Base-by-base conservation (phyloP, 2,888 invertebrate genomes). In the Neelides folsomi region DNA sequence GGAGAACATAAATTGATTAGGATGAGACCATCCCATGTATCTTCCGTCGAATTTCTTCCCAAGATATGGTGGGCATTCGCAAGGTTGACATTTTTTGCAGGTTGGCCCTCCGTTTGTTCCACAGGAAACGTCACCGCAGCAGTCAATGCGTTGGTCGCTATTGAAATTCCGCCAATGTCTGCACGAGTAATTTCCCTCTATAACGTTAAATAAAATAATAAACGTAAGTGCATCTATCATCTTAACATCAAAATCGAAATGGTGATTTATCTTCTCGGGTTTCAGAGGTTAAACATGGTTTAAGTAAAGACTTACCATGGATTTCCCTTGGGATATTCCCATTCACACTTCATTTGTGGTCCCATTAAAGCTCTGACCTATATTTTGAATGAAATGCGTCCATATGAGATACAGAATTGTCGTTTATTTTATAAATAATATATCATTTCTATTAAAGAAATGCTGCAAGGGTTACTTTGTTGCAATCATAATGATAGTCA, bases 11-110 rank as follows among this genome's bases (percentile, higher is more conserved):
- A 59, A 54, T 13, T 48, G 47, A 12, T 45, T 37, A 6, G 60
- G 58, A 47, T 63, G 56, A 9, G 59, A 51, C 63, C 63, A 63
- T 9, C 58, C 59, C 63, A 63, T 59, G 49, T 63, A 63, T 27
- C 62, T 41, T 6, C 54, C 54, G 12, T 57, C 59, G 35, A 49
- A 62, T 16, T 38, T 52, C 38, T 57, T 53, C 8, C 62, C 63
- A 38, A 60, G 41, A 37, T 63, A 63, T 4, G 63, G 63, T 7
- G 63, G 60, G 49, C 57, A 59, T 37, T 60, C 63, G 47, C 58
- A 58, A 2, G 52, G 44, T 18, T 47, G 43, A 7, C 48, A 20
- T 8, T 13, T 13, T 7, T 7, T 27, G 40, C 53, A 53, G 27
- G 48, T 52, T 1, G 60, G 59, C 15, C 57, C 56, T 34, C 56